phyloP scores from a whole-genome alignment of 2,888 invertebrate genomes.

The Cheilosia vernalis region DNA sequence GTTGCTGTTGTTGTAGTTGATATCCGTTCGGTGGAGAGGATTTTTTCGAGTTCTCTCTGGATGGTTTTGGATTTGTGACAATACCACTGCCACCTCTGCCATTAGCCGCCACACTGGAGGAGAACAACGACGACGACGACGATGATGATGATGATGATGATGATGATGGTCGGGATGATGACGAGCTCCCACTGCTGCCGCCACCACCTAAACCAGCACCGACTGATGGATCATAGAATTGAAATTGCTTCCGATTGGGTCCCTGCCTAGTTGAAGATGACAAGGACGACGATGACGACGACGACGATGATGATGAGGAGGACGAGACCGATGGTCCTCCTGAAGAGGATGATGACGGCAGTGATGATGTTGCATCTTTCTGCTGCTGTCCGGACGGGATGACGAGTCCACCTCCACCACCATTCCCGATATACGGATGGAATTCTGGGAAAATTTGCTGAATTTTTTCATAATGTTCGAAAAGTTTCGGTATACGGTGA shows the following conservation, averaged over 20 bases:
- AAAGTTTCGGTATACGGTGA: slow-evolving; percentile 87
- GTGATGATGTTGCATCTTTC: slow-evolving; percentile 72
- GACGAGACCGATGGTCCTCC: slow-evolving; percentile 47
- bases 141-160: slow-evolving; percentile 10
- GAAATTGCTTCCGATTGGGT: slow-evolving; percentile 73
- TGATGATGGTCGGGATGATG: slow-evolving; percentile 25
- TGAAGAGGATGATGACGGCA: slow-evolving; percentile 61
- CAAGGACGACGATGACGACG: slow-evolving; percentile 47
- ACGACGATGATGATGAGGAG: slow-evolving; percentile 30
- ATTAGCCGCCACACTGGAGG: slow-evolving; percentile 55
- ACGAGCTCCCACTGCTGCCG: slow-evolving; percentile 60
- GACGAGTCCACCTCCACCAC: slow-evolving; percentile 7
- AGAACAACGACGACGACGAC: slow-evolving; percentile 10
- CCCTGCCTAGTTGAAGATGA: slow-evolving; percentile 65
- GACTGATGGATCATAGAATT: slow-evolving; percentile 71
- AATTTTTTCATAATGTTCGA: slow-evolving; percentile 90
- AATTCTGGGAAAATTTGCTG: slow-evolving; percentile 90
- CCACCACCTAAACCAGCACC: slow-evolving; percentile 57
- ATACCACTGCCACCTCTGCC: slow-evolving; percentile 74
- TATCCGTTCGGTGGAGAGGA: slow-evolving; percentile 80
- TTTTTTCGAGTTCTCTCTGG: slow-evolving; percentile 82
- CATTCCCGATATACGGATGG: slow-evolving; percentile 83
- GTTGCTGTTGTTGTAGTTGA: slow-evolving; percentile 78
- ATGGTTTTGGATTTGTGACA: slow-evolving; percentile 80
- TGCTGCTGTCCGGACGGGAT: slow-evolving; percentile 29